phyloP scores from a whole-genome alignment of 2,113 vertebrate genomes.

The Delphinapterus leucas region DNA sequence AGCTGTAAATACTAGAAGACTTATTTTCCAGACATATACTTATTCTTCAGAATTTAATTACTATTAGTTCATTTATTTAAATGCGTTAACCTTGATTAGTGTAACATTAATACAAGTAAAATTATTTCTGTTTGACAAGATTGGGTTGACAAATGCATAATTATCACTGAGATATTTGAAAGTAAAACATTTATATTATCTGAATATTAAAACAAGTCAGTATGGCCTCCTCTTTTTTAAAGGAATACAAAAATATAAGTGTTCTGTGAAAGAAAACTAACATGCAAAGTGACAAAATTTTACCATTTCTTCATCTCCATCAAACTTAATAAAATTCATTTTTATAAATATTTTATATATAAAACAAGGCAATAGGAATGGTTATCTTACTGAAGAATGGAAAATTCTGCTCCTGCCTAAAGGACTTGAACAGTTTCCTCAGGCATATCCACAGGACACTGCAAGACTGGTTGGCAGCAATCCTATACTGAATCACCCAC shows the following conservation, averaged over 20 bases:
- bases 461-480: neutral
- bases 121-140: neutral
- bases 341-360: neutral
- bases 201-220: neutral
- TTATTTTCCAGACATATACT: neutral
- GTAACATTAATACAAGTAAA: neutral
- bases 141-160: neutral
- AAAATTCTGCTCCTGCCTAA: neutral
- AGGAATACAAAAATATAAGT: neutral
- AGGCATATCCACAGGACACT: neutral
- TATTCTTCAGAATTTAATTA: constrained; percentile 14
- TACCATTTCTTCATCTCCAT: neutral
- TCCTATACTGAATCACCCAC: neutral
- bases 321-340: neutral
- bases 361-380: neutral
- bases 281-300: neutral
- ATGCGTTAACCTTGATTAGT: neutral
- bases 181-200: neutral
- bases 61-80: neutral
- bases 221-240: neutral
- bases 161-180: neutral
- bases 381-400: neutral
- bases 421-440: neutral
- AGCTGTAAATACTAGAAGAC: neutral
- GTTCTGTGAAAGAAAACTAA: neutral